Conservation (phyloP, 2,888 invertebrate genomes). For the Marronus borbonicus region DNA sequence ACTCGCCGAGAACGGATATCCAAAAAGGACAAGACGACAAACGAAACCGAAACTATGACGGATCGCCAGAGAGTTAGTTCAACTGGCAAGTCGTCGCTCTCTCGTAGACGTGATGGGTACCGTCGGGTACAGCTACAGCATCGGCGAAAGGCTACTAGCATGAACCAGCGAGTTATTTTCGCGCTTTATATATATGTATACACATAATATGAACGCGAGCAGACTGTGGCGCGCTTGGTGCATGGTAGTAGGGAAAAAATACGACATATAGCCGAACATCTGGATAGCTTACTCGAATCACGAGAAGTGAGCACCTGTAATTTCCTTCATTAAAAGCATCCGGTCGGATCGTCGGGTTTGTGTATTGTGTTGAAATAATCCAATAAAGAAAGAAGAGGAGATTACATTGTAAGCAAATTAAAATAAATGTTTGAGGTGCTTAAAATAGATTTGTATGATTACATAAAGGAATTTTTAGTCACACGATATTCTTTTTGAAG, state of each 20-base stretch:
- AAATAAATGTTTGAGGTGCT: no score
- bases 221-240: background rate
- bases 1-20: slow-evolving; percentile 8
- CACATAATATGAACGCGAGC: background rate
- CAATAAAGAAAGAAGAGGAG: no score
- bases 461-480: no score
- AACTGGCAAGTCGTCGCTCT: no score
- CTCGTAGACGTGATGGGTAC: background rate
- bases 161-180: slow-evolving; percentile 3
- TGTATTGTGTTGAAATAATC: no score
- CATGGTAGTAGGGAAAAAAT: background rate
- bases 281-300: slow-evolving; percentile 17
- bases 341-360: slow-evolving; percentile 13
- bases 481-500: no score
- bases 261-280: slow-evolving; percentile 12
- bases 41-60: slow-evolving; percentile 15
- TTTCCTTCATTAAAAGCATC: slow-evolving; percentile 29
- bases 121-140: background rate
- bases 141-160: background rate
- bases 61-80: background rate
- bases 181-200: background rate
- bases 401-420: no score
- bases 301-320: slow-evolving; percentile 20
- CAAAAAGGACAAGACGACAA: background rate
- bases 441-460: no score